These are phyloP conservation scores for Anableps anableps DNA, from an alignment of 2,797 vertebrate species.

Conservation along the genomic window DNA sequence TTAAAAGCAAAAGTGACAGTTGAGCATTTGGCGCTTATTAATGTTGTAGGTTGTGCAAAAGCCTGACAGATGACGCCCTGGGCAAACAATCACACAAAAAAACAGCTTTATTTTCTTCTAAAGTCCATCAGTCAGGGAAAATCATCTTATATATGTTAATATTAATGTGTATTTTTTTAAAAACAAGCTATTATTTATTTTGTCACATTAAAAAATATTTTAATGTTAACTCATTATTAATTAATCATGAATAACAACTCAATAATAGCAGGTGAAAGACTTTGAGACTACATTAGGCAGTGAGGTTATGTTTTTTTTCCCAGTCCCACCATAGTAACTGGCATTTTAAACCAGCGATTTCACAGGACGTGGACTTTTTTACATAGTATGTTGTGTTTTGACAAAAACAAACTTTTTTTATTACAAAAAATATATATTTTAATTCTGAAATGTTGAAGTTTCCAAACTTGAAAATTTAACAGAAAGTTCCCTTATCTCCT, in stretches of 20 bases:
- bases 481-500: neutral
- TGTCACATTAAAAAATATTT: neutral
- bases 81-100: conserved; percentile 27
- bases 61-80: conserved; percentile 15
- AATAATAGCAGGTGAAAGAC: neutral
- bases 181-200: neutral
- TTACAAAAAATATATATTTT: too few species aligned
- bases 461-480: neutral
- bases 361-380: neutral
- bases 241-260: neutral
- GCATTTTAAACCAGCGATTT: neutral
- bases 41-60: conserved; percentile 9
- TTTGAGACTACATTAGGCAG: neutral
- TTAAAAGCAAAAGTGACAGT: conserved; percentile 9
- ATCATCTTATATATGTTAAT: neutral
- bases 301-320: neutral
- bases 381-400: neutral
- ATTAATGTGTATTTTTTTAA: neutral
- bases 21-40: conserved; percentile 2
- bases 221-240: neutral
- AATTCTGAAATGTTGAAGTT: neutral
- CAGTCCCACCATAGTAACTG: neutral
- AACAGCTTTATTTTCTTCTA: neutral
- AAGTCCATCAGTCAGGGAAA: neutral
- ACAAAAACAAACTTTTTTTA: neutral